Evolutionary conservation across 2,113 vertebrate species (phyloP), one percentile per base, ranked within the genome.

Genomic region (Narcine bancroftii): DNA sequence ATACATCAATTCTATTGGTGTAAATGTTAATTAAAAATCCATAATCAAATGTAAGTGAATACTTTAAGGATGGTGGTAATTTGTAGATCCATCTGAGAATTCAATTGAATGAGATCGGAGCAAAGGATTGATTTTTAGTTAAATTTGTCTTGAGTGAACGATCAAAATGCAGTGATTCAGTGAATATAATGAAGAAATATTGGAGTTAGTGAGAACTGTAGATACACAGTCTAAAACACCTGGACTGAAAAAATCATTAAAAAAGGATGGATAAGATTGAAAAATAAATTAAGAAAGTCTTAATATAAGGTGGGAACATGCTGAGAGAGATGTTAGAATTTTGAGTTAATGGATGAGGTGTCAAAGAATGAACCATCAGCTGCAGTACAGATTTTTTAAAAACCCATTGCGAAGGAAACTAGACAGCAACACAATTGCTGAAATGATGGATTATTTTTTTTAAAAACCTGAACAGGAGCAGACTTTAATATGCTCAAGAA

Each of bases 261-360:
- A 36, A 60, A 87, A 87, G 81, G 7, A 53, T 39, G 33, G 53
- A 60, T 60, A 36, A n/a, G 19, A 60, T 60, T 87, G 53, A n/a
- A 63, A 60, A n/a, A 87, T 60, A 87, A 87, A 87, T 87, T 50
- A 56, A 63, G 53, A 53, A 63, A 21, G 81, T 87, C 33, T 36
- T 60, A 53, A 63, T 60, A 60, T 87, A 53, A 87, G 10, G 33
- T 60, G 36, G 81, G 53, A 87, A 36, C 53, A 36, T 33, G 36
- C 15, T 87, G 81, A 87, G 56, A 60, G 81, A 36, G 53, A n/a
- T 33, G 81, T 63, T 53, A 60, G 81, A 36, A 36, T n/a, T 53
- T 87, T 87, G 53, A 87, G 6, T 87, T 87, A 87, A 60, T 63
- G 53, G 53, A 39, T 87, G 19, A 63, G 56, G 15, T 60, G 56